Evolutionary conservation across 2,888 invertebrate species (phyloP), one percentile per base, ranked within the genome.

Genomic region (Colletes collaris): DNA sequence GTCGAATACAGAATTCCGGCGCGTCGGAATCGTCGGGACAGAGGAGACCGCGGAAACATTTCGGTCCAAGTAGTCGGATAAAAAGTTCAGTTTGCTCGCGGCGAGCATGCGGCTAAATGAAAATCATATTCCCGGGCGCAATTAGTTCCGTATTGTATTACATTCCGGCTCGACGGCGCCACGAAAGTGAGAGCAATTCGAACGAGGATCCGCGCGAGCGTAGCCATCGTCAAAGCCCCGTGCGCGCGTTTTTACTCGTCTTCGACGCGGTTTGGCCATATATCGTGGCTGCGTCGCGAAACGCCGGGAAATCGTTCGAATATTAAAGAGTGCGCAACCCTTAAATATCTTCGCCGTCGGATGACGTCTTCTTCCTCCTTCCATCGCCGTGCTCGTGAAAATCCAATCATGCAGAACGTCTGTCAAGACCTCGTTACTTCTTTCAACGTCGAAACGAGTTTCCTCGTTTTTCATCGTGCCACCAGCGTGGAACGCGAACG

Each of bases 121-220:
- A 67, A 64, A 71, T 56, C 56, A 52, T 35, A 52, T 70, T 70
- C 49, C 62, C 56, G 46, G 52, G 40, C 46, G 56, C 63, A 79
- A 76, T 79, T 79, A 77, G 67, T 55, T 66, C 52, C 46, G 44
- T 76, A 76, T 79, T 76, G 70, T 71, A 64, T 67, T 16, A 65
- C 69, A 46, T 55, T 75, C 64, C 68, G 35, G 40, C 58, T 16
- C 40, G 60, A 16, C 55, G 50, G 37, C 55, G 56, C 46, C 44
- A 53, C 16, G 44, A 67, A 71, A 71, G 37, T 11, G 53, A 64
- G 64, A 60, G 67, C 40, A 77, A 72, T 65, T 76, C 53, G 50
- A 72, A 64, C 55, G 27, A 63, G 72, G n/a, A 68, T 44, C 8
- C 68, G 50, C 46, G 44, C 40, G 37, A 44, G 11, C 50, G 44